phyloP scores from a whole-genome alignment of 2,797 vertebrate genomes.

The Tadarida brasiliensis region DNA sequence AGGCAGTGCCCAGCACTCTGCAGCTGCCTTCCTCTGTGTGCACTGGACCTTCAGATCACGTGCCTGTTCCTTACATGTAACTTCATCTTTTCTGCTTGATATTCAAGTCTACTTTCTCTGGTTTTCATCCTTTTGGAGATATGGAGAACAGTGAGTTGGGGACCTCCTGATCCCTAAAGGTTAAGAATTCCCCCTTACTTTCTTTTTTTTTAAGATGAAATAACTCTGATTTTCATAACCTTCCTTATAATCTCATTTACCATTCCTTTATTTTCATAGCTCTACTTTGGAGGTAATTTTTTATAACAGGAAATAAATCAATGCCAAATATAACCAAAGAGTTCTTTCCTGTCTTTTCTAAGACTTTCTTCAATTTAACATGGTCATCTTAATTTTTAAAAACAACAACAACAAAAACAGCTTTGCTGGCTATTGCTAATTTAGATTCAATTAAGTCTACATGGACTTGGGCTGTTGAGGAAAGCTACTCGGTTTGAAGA shows the following conservation, averaged over 20 bases:
- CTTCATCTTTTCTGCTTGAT: constrained; percentile 38
- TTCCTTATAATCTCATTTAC: constrained; percentile 29
- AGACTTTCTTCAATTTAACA: constrained; percentile 35
- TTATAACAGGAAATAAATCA: constrained; percentile 57
- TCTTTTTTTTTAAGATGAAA: constrained; percentile 47
- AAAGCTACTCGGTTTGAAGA: constrained; percentile 8
- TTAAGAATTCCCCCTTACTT: constrained; percentile 44
- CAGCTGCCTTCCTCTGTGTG: neutral
- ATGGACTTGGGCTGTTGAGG: constrained; percentile 9
- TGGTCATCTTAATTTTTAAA: neutral
- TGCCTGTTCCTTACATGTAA: neutral
- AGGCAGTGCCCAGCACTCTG: neutral
- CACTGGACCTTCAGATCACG: neutral
- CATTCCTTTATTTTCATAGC: constrained; percentile 56
- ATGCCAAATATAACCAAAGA: constrained; percentile 41
- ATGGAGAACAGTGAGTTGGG: neutral
- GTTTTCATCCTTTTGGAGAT: constrained; percentile 47
- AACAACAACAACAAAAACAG: no score
- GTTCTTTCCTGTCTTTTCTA: constrained; percentile 31
- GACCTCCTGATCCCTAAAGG: neutral
- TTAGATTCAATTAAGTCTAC: neutral
- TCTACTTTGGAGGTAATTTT: constrained; percentile 44
- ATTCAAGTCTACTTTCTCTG: constrained; percentile 27
- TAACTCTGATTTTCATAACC: constrained; percentile 44
- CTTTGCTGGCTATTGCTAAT: constrained; percentile 42